Base-by-base conservation (phyloP, 2,888 invertebrate genomes). In the Pimpla rufipes region DNA sequence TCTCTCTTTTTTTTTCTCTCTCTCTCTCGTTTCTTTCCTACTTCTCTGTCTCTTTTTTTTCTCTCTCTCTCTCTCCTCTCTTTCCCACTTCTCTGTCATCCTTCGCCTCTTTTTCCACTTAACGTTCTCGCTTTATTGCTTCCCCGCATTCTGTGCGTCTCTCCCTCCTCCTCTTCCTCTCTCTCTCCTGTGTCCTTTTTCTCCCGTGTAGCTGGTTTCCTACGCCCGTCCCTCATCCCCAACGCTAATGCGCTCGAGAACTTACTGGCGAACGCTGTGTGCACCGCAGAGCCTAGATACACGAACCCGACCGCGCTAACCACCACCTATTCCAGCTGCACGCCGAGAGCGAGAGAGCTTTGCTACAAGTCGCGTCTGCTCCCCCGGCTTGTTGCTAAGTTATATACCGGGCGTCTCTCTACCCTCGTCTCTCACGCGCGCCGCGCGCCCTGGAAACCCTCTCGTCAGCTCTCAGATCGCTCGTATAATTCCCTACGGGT, bases 121-220 rank as follows among this genome's bases (percentile, higher is more conserved):
- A 68, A 68, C 52, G 68, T 62, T 55, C 78, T 74, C 64, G 66
- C 42, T 78, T 78, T 82, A 82, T 78, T 78, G 78, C 82, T 78
- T 78, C 68, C 47, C 71, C 47, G 52, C 52, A 45, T 45, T 45
- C 23, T 45, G 29, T 29, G 29, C 29, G 5, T 29, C 29, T 29
- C 29, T 29, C 29, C 5, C 29, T n/a, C 23, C 66, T 62, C 8
- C 18, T 59, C 40, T 64, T 8, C 7, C 8, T 62, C 62, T 62
- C 40, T 35, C 59, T 35, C 35, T 16, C 37, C 5, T n/a, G 18
- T 18, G 16, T 64, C 57, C 35, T 35, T 35, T 35, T 35, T n/a
- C 13, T 11, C 7, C 35, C 57, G 8, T 35, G 57, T 59, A 35
- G n/a, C 57, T 59, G 35, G n/a, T 35, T 59, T 35, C 16, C 57